Evolutionary conservation across 2,797 vertebrate genomes (phyloP), one percentile per base, ranked within the genome.

Genomic region (Sebastes iracundus): DNA sequence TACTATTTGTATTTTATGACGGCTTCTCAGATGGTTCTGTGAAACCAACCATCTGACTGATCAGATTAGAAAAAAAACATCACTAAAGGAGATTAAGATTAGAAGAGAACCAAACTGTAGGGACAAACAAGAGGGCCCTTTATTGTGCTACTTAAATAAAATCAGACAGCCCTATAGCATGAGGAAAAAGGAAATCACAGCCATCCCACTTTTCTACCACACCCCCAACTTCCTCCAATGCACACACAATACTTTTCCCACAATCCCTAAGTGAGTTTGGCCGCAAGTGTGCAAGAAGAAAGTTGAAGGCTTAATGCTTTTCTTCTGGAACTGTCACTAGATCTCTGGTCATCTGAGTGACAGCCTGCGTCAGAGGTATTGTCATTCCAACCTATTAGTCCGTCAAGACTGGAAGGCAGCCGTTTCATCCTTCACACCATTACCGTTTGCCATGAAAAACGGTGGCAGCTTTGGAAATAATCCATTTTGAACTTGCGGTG

Each of bases 351-450:
- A 84, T 67, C 55, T 72, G 75, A 86, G 79, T 75, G 88, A 82
- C 82, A 77, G 77, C 38, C 14, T 55, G 61, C 38, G 4, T 73
- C 77, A 80, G 52, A 74, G 25, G 72, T 61, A 64, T 80, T 83
- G 82, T 83, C 87, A 80, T 82, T 84, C 12, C 49, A 74, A 73
- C 76, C 82, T 77, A 75, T 89, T 87, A 85, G 42, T 49, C 79
- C 84, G 84, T 77, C 79, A 84, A 69, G 72, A 71, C 61, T 61
- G 52, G 6, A 56, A 69, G 62, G 30, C 32, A 56, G 52, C 73
- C 65, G 16, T 73, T 77, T 28, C 56, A 72, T 70, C n/a, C 22
- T 5, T 84, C 73, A 56, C 20, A 61, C 68, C 38, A 75, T 77
- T 72, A 83, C 61, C 20, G 27, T 67, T 80, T 7, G 53, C 22